A percentile compares a stretch with the other conserved stretches of the same genome.
Evolutionary conservation across 2,888 invertebrate species (phyloP).

Genomic region (Andrena bucephala): DNA sequence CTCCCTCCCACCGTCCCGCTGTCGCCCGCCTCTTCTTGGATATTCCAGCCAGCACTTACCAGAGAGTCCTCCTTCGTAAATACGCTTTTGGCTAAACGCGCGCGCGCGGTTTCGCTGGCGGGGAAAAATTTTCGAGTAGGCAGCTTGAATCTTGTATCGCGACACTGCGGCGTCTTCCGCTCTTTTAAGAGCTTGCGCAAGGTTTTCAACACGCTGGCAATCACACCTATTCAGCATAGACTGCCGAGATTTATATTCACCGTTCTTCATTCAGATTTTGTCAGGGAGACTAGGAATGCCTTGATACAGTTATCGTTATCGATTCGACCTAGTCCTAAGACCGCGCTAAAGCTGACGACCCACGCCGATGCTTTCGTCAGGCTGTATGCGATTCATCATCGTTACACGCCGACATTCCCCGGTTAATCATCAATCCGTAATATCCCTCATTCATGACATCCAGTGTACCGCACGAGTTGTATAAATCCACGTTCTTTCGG

Average conservation of each 20-base stretch:
- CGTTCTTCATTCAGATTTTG: too few species aligned
- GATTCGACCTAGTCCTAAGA: conserved; percentile 78
- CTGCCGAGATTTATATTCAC: too few species aligned
- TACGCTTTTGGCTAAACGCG: conserved; percentile 18
- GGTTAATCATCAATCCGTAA: conserved; percentile 42
- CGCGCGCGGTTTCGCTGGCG: neutral
- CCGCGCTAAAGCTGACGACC: conserved; percentile 72
- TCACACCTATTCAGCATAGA: too few species aligned
- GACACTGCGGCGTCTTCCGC: neutral
- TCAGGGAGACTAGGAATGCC: conserved; percentile 43
- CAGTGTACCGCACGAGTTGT: neutral
- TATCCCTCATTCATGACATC: conserved; percentile 15
- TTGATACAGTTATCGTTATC: conserved; percentile 75
- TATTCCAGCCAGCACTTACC: conserved; percentile 26
- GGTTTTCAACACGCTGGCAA: neutral
- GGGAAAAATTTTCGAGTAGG: neutral
- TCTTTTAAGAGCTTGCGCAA: too few species aligned
- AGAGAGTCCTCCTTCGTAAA: conserved; percentile 22
- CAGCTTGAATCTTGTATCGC: conserved; percentile 6
- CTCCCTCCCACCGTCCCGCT: neutral
- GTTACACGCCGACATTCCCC: conserved; percentile 16
- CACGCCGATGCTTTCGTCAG: conserved; percentile 64
- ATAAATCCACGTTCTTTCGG: neutral
- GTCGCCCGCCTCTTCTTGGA: conserved; percentile 24
- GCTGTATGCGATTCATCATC: conserved; percentile 53